These are phyloP conservation scores for Sorex fumeus DNA, from an alignment of 2,113 vertebrate genomes.

Conservation along the genomic window DNA sequence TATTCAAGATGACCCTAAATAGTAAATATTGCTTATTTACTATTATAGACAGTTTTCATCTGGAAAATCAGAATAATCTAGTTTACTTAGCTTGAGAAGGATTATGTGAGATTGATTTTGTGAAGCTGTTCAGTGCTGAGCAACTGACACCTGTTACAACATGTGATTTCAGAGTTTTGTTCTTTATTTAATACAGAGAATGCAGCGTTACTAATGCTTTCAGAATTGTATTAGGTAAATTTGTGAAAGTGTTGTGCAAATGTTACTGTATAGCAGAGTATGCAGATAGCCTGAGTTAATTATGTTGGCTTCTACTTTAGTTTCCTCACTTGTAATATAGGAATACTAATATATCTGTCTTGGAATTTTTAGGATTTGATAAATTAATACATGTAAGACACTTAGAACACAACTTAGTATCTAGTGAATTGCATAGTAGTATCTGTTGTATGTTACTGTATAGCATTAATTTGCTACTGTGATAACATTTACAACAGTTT, in stretches of 20 bases:
- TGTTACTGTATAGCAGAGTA: background rate
- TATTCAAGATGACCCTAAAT: background rate
- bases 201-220: conserved; percentile 41
- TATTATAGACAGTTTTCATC: background rate
- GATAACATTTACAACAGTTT: background rate
- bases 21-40: background rate
- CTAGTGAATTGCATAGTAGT: too few species aligned
- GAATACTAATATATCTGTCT: background rate
- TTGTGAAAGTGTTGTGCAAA: background rate
- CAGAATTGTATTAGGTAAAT: background rate
- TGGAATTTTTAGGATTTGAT: conserved; percentile 18
- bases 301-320: background rate
- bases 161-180: conserved; percentile 1
- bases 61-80: conserved; percentile 52
- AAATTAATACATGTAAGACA: background rate
- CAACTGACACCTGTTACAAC: background rate
- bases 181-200: conserved; percentile 28
- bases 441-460: too few species aligned
- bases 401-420: background rate
- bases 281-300: conserved; percentile 2
- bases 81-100: conserved; percentile 17
- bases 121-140: conserved; percentile 6
- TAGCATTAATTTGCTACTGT: too few species aligned
- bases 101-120: background rate
- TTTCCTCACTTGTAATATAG: background rate